Conservation (phyloP, 2,888 invertebrate genomes). For the Diploptera punctata region DNA sequence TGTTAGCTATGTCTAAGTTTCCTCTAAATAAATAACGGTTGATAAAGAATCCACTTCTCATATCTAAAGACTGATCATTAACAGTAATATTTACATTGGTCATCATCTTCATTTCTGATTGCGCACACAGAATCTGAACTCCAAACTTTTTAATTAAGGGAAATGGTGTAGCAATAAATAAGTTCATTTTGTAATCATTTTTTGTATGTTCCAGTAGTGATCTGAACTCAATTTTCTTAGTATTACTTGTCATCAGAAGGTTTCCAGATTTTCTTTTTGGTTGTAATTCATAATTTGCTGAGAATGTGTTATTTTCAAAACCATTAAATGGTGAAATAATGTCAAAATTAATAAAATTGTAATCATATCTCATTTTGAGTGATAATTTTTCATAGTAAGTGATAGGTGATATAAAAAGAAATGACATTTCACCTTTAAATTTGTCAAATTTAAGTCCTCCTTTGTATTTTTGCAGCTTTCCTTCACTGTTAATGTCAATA, state of each 20-base stretch:
- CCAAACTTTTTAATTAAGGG: not conserved
- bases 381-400: slow-evolving; percentile 1
- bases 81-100: not conserved
- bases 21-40: not conserved
- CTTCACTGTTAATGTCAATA: not conserved
- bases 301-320: slow-evolving; percentile 36
- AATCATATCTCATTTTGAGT: not conserved
- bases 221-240: not conserved
- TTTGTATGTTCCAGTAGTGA: not conserved
- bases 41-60: not conserved
- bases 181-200: not conserved
- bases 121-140: not conserved
- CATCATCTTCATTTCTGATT: not conserved
- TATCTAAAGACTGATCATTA: not conserved
- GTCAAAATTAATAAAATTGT: slow-evolving; percentile 6
- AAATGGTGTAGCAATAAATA: slow-evolving; percentile 1
- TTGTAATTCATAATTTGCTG: slow-evolving; percentile 33
- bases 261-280: not conserved
- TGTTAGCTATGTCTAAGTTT: not conserved
- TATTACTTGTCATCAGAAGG: slow-evolving; percentile 1
- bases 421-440: not conserved
- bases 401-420: slow-evolving; percentile 8
- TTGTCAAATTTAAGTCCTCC: not conserved
- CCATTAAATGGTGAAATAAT: slow-evolving; percentile 32
- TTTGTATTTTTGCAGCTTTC: not conserved